Percentiles rank a stretch among this genome's conserved stretches.
Evolutionary conservation across 2,888 invertebrate species (phyloP).

Genomic region (Mantis religiosa): DNA sequence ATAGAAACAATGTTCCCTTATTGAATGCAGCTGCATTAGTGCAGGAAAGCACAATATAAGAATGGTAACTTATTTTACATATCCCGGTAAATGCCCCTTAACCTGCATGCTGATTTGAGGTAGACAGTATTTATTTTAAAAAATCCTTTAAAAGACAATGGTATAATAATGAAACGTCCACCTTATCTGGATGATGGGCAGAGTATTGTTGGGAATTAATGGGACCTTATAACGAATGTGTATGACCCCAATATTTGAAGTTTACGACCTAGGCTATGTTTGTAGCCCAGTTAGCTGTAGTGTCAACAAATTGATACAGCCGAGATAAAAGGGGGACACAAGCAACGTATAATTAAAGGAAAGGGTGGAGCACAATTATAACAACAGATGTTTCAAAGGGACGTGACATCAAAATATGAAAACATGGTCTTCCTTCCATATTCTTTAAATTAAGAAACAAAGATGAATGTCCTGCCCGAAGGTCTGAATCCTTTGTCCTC

Average conservation of each 20-base stretch:
- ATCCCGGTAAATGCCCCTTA: no score
- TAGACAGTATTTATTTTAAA: no score
- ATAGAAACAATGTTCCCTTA: no score
- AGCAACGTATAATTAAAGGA: not conserved
- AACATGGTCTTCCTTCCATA: not conserved
- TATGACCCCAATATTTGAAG: not conserved
- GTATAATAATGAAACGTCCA: no score
- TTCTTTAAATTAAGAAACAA: not conserved
- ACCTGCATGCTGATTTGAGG: no score
- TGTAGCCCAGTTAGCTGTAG: not conserved
- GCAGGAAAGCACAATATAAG: no score
- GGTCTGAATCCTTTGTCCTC: not conserved
- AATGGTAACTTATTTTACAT: no score
- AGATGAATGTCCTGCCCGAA: not conserved
- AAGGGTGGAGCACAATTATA: not conserved
- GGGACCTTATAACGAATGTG: no score
- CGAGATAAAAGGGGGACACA: not conserved
- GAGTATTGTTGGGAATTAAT: no score
- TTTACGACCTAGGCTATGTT: not conserved
- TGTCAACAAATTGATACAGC: not conserved
- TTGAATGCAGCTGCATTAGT: no score
- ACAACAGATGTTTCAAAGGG: not conserved
- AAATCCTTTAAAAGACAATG: no score
- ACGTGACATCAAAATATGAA: not conserved
- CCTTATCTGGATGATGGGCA: no score